Percentiles rank a stretch among this genome's conserved stretches.
phyloP scores from a whole-genome alignment of 2,797 vertebrate genomes.

The Tapirus indicus region DNA sequence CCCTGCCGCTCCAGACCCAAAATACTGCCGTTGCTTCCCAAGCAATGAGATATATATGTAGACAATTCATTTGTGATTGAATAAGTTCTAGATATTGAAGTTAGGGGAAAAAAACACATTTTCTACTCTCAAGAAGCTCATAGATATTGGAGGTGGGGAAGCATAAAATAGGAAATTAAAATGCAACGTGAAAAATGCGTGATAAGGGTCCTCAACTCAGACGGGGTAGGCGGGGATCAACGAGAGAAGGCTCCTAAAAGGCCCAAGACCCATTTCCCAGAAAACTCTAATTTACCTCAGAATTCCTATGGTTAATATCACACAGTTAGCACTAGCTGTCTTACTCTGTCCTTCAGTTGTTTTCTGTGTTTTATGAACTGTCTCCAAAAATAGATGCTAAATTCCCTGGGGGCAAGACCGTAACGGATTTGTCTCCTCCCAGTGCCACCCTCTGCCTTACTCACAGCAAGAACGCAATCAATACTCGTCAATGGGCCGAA shows the following conservation, averaged over 20 bases:
- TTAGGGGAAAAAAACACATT: neutral
- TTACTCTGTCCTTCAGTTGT: neutral
- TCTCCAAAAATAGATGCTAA: constrained; percentile 25
- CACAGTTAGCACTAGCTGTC: neutral
- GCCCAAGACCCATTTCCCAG: neutral
- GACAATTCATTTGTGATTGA: neutral
- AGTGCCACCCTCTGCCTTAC: neutral
- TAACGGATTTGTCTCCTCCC: neutral
- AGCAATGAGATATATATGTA: neutral
- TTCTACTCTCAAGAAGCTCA: neutral
- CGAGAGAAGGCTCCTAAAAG: neutral
- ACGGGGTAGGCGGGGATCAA: neutral
- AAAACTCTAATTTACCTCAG: neutral
- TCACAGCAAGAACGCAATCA: neutral
- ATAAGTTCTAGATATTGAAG: neutral
- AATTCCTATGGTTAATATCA: neutral
- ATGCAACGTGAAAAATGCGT: neutral
- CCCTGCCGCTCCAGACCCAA: neutral
- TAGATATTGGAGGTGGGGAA: neutral
- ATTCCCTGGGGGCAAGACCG: neutral
- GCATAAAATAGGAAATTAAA: constrained; percentile 1
- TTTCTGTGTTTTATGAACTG: neutral
- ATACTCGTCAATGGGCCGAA: neutral
- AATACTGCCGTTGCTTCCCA: neutral
- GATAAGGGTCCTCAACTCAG: neutral